Percentiles rank a stretch among this genome's conserved stretches.
Conservation (phyloP, 1,140 invertebrate species). For the Caenorhabditis inopinata region DNA sequence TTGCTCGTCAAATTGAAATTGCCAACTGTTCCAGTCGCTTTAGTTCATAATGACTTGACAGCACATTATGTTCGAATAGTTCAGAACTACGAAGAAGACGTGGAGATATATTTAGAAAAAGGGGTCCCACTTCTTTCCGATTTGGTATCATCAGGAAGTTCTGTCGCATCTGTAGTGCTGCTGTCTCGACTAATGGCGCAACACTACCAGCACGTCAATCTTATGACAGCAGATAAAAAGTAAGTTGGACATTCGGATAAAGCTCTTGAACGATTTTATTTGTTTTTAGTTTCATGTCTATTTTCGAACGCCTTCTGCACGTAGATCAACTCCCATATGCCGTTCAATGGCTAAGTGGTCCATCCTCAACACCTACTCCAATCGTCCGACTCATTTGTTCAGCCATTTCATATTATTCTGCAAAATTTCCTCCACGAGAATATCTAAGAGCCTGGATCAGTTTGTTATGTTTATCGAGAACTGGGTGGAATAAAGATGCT, state of each 20-base stretch:
- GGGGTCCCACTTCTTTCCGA: constrained; percentile 34
- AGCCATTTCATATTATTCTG: constrained; percentile 38
- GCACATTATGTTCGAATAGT: constrained; percentile 38
- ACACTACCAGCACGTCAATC: constrained; percentile 26
- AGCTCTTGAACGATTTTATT: neutral
- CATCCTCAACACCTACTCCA: constrained; percentile 37
- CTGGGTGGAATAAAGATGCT: constrained; percentile 39
- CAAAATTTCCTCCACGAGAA: neutral
- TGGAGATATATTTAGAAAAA: constrained; percentile 1
- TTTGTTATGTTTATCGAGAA: neutral
- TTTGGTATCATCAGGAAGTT: constrained; percentile 24
- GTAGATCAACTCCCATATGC: constrained; percentile 42
- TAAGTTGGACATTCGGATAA: neutral
- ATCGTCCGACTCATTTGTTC: constrained; percentile 39
- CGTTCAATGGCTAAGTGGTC: constrained; percentile 42
- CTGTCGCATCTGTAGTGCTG: constrained; percentile 28
- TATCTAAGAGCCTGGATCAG: constrained; percentile 40
- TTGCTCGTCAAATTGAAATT: constrained; percentile 46
- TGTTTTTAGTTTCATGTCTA: constrained; percentile 41
- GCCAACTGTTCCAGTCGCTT: neutral
- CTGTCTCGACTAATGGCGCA: constrained; percentile 24
- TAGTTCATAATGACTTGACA: constrained; percentile 40
- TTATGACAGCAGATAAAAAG: constrained; percentile 22
- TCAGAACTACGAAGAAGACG: constrained; percentile 11
- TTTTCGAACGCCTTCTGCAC: constrained; percentile 44